These are phyloP conservation scores for Tenualosa ilisha DNA, from an alignment of 2,797 vertebrate genomes.

Conservation along the genomic window DNA sequence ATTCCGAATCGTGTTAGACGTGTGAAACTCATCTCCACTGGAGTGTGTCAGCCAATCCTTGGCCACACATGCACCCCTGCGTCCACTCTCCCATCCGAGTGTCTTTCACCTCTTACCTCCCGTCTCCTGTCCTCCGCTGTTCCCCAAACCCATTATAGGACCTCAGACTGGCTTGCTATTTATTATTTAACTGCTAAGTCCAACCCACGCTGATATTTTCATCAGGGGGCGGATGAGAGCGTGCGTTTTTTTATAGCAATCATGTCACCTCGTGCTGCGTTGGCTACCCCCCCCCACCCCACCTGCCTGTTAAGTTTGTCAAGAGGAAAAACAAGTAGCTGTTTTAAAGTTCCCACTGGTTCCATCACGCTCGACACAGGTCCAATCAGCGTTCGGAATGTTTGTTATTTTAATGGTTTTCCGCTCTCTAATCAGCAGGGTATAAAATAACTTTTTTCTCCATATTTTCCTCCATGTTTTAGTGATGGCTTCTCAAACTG, in stretches of 20 bases:
- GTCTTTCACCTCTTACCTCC: not conserved
- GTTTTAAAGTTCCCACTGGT: not conserved
- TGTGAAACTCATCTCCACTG: not conserved
- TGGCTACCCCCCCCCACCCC: not conserved
- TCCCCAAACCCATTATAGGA: not conserved
- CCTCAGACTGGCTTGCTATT: slow-evolving; percentile 20
- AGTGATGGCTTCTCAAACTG: not conserved
- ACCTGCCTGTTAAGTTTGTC: slow-evolving; percentile 19
- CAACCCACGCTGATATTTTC: slow-evolving; percentile 13
- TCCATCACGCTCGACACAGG: too few species aligned
- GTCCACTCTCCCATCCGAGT: not conserved
- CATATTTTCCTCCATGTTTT: not conserved
- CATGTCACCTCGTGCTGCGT: slow-evolving; percentile 20
- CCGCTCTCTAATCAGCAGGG: not conserved
- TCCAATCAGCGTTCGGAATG: not conserved
- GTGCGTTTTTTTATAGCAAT: slow-evolving; percentile 22
- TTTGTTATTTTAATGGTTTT: not conserved
- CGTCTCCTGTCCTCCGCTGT: not conserved
- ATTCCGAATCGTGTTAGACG: not conserved
- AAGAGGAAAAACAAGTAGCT: not conserved
- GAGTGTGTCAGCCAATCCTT: not conserved
- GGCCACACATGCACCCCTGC: not conserved
- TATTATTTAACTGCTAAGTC: slow-evolving; percentile 20
- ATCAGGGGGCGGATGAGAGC: not conserved
- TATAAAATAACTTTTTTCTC: not conserved